phyloP scores from a whole-genome alignment of 35 echinoderm and acorn worm genomes.

The Diadema setosum region DNA sequence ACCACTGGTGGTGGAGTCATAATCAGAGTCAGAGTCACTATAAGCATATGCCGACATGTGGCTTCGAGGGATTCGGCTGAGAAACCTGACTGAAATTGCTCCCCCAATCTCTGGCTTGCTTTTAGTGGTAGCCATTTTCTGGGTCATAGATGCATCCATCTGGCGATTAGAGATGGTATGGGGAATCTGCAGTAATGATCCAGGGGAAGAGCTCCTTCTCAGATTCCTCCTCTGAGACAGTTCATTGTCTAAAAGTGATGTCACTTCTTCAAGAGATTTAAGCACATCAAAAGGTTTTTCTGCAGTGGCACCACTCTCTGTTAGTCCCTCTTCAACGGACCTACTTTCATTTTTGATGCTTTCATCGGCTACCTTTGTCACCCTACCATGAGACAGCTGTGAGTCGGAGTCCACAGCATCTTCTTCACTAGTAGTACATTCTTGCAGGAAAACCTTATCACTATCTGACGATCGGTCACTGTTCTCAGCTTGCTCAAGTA shows the following conservation, averaged over 20 bases:
- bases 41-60: conserved; percentile 9
- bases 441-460: too few species aligned
- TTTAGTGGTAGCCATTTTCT: background rate
- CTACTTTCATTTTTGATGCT: background rate
- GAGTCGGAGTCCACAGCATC: too few species aligned
- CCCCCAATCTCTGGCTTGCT: background rate
- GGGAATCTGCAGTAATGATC: background rate
- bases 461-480: too few species aligned
- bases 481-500: too few species aligned
- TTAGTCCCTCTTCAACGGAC: background rate
- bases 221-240: background rate
- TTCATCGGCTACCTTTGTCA: too few species aligned
- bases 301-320: background rate
- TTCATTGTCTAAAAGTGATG: background rate
- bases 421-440: too few species aligned
- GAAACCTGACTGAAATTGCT: background rate
- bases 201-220: background rate
- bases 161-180: background rate
- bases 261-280: background rate
- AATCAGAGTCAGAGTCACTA: conserved; percentile 2
- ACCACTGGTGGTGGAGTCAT: conserved; percentile 7
- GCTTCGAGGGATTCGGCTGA: background rate
- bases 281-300: background rate
- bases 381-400: too few species aligned
- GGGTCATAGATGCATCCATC: background rate